Percentiles rank a stretch among this genome's conserved stretches.
phyloP scores from a whole-genome alignment of 1,140 invertebrate species.

The Pseudachorutes palmiensis region DNA sequence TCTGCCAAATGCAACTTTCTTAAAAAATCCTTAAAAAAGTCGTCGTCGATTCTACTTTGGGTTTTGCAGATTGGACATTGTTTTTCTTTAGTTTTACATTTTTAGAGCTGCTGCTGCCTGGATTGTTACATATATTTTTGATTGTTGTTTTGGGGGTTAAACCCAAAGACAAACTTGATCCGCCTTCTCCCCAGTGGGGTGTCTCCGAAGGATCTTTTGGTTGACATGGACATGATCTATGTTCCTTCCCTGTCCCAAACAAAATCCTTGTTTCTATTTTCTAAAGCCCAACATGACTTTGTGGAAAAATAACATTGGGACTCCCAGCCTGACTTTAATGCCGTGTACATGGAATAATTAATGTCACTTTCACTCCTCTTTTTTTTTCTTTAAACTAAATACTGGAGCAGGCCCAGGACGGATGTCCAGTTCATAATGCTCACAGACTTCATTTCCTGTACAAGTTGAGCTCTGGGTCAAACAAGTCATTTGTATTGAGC shows the following conservation, averaged over 20 bases:
- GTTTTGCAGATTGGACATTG: no score
- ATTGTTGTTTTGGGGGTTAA: not conserved
- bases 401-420: no score
- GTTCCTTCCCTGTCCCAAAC: not conserved
- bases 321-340: not conserved
- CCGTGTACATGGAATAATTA: not conserved
- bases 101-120: no score
- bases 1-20: no score
- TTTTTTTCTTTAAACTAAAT: not conserved
- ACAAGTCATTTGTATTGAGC: no score
- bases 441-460: no score
- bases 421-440: no score
- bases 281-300: not conserved
- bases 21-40: no score
- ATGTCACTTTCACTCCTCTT: not conserved
- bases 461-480: no score
- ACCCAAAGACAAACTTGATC: conserved; percentile 2
- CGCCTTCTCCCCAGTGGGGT: not conserved
- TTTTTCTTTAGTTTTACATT: no score
- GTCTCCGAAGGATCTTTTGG: not conserved
- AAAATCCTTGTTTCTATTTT: not conserved
- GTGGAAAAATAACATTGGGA: conserved; percentile 7
- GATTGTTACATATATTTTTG: not conserved
- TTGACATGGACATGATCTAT: not conserved
- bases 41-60: no score